Percentiles rank a stretch among this genome's conserved stretches.
phyloP scores from a whole-genome alignment of 2,888 invertebrate genomes.

The Campopleginae sp. region DNA sequence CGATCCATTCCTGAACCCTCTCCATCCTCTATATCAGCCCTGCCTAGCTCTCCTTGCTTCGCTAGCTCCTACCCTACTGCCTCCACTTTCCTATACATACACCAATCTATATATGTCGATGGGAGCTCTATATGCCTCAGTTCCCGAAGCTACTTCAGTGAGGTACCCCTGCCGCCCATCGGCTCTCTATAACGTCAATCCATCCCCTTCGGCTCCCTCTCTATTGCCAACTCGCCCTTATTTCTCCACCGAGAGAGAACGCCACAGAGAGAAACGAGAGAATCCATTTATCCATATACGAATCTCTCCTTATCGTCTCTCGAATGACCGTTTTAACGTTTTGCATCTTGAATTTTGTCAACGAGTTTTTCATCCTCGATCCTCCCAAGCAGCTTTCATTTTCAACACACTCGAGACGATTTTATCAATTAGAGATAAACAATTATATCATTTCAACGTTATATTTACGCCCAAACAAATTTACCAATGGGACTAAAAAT shows the following conservation, averaged over 20 bases:
- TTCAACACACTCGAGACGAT: neutral
- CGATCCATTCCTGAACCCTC: slow-evolving; percentile 81
- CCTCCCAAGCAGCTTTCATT: neutral
- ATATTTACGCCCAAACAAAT: slow-evolving; percentile 1
- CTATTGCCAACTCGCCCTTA: slow-evolving; percentile 21
- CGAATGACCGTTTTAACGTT: slow-evolving; percentile 16
- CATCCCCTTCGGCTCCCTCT: slow-evolving; percentile 42
- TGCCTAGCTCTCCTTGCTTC: slow-evolving; percentile 51
- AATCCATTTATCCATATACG: slow-evolving; percentile 50
- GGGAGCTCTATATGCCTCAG: slow-evolving; percentile 45
- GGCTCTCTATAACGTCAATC: slow-evolving; percentile 48
- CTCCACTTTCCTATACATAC: slow-evolving; percentile 14
- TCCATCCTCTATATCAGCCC: slow-evolving; percentile 60
- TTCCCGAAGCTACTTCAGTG: slow-evolving; percentile 62
- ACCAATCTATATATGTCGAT: neutral
- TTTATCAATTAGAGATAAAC: neutral
- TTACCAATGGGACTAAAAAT: neutral
- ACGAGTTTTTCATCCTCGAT: neutral
- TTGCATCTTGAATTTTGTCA: neutral
- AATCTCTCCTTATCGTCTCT: slow-evolving; percentile 5
- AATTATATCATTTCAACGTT: neutral
- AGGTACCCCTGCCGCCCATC: slow-evolving; percentile 50
- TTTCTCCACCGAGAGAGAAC: slow-evolving; percentile 48
- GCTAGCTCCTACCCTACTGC: slow-evolving; percentile 51
- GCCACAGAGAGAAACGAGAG: slow-evolving; percentile 23